Base-by-base conservation (phyloP, 2,797 vertebrate genomes). In the Hipposideros larvatus region DNA sequence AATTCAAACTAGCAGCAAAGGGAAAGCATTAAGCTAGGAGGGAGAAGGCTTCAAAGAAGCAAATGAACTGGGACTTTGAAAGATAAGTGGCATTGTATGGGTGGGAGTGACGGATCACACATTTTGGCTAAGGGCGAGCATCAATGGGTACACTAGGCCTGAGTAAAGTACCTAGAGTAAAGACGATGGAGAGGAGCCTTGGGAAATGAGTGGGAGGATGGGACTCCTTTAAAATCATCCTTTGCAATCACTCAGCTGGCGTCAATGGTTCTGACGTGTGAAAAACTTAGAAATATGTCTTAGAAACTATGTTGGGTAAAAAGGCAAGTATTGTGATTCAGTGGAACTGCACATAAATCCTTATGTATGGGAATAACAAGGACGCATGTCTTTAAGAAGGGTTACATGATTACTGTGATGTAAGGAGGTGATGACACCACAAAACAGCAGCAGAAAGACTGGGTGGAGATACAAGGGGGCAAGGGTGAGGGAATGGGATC, bases 251-350 rank as follows among this genome's bases (percentile, higher is more conserved):
- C 24, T 87, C 31, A 46, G 21, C 7, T 46, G 18, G 51, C 94
- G 21, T 28, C 37, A 93, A 80, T 85, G 18, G 31, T 68, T 74
- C 68, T 86, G 7, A 74, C 34, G 31, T 83, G n/a, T 65, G n/a
- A 11, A 66, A 92, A 97, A 28, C 66, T 46, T 91, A 92, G 68
- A 94, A 18, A 65, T 57, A 43, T n/a, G 21, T 15, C 18, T 87
- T 84, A 95, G 48, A 68, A 92, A 92, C 77, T 28, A 87, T 53
- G 11, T 46, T 79, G 22, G 43, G 37, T 73, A 41, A 55, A 55
- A 66, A 53, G 19, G 1, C 37, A 87, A 77, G 61, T 51, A 4
- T 19, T 63, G 26, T 82, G 15, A 53, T 77, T 96, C 37, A 14
- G 22, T 51, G n/a, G 85, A 26, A 87, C 24, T 63, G 34, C 21